Conservation (phyloP, 2,888 invertebrate species). For the Acanthosoma haemorrhoidale region DNA sequence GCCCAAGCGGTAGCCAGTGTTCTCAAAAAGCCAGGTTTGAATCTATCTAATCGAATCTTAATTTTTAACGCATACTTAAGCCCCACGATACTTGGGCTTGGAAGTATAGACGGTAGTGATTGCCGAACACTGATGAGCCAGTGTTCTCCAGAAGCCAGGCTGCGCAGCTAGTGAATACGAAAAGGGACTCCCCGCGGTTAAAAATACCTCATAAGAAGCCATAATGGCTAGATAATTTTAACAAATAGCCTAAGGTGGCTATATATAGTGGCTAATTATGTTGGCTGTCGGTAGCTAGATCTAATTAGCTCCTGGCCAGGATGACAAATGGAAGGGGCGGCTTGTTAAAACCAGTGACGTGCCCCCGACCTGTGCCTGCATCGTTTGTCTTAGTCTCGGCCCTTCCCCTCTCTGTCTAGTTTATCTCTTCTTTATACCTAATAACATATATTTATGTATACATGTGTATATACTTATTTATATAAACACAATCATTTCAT, state of each 20-base stretch:
- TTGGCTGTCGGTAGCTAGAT: background rate
- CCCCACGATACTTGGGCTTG: too few relatives aligned
- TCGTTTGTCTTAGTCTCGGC: background rate
- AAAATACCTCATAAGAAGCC: background rate
- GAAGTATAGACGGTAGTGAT: too few relatives aligned
- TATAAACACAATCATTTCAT: too few relatives aligned
- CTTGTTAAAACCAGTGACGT: background rate
- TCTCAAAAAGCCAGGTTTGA: too few relatives aligned
- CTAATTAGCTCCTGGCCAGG: background rate
- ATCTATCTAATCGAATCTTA: too few relatives aligned
- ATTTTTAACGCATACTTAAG: too few relatives aligned
- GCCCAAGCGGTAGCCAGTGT: too few relatives aligned
- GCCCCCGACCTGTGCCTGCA: background rate
- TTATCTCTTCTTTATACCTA: background rate
- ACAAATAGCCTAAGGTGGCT: constrained; percentile 11
- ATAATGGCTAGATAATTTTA: constrained; percentile 14
- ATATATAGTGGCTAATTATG: constrained; percentile 17
- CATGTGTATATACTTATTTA: too few relatives aligned
- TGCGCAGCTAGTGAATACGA: too few relatives aligned
- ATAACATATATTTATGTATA: too few relatives aligned
- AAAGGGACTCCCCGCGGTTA: background rate
- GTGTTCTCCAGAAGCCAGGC: too few relatives aligned
- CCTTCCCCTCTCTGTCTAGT: background rate
- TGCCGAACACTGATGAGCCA: too few relatives aligned
- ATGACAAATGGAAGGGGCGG: background rate